Base-by-base conservation (phyloP, 2,113 vertebrate species). In the Cyprinodon variegatus region DNA sequence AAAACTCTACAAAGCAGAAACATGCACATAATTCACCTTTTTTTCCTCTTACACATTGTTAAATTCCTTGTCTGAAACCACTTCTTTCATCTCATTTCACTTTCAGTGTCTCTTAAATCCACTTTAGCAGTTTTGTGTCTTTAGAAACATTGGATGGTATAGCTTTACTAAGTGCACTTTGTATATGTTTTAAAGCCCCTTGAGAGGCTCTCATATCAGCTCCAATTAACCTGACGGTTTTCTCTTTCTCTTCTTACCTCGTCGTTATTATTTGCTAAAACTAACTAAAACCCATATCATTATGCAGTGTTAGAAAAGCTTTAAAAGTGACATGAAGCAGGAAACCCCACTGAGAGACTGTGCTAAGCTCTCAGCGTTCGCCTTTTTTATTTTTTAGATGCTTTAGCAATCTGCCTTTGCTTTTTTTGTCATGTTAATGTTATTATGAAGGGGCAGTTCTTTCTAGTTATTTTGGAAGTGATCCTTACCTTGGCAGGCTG, bases 141-240 rank as follows among this genome's bases (percentile, higher is more conserved):
- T 84, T 87, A 86, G 83, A 87, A 79, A 80, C 59, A 60, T 83
- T 85, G 84, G 88, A 86, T 86, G 77, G 85, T 85, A 93, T 93
- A 93, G 92, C 92, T 93, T 94, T 93, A 94, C 85, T 90, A 94
- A 93, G 90, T 93, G 93, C 93, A 94, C 93, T 94, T 93, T 93
- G 91, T 89, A 90, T 88, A 82, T 89, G 91, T 91, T 90, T 86
- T 74, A 85, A 90, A 88, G 63, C 85, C 61, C 89, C 77, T 65
- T 88, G 45, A 15, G 82, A 36, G 12, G 76, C 79, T 81, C 70
- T 85, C 86, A 79, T 89, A 83, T 88, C 88, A 60, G 65, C 86
- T 91, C 72, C 60, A 60, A 69, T 77, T 86, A 67, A 77, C 79
- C 74, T 73, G 50, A 87, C 77, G 60, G 74, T 84, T 89, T 77